Base-by-base conservation (phyloP, 2,888 invertebrate genomes). In the Acleris holmiana region DNA sequence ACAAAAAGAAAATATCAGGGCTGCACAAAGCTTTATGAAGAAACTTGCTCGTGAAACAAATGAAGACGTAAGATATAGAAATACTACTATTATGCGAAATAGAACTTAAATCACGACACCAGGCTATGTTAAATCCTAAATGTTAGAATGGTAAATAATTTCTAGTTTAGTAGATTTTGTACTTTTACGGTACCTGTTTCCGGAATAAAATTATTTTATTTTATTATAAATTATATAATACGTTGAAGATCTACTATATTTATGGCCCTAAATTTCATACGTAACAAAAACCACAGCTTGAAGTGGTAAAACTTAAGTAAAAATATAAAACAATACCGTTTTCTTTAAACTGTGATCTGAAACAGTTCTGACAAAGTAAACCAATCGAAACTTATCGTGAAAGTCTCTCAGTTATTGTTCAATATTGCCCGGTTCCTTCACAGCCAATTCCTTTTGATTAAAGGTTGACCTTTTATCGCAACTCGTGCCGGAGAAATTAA, bases 401-500 rank as follows among this genome's bases (percentile, higher is more conserved):
- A 41, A 46, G 23, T 55, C 15, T 19, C 10, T 18, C 47, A 8
- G 10, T 49, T 44, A 58, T 63, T 44, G 40, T 49, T 35, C 54
- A 55, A 49, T 59, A 65, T 59, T 15, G 48, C 13, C 19, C 25
- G 41, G 25, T 19, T 46, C 49, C 17, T 29, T 29, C 47, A 56
- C 19, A 29, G 54, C 54, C 29, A 18, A 40, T 48, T 41, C 23
- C 48, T 18, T 54, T 53, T 64, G 47, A 64, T 64, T 58, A 59
- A 59, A 48, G 53, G 51, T 53, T 44, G 48, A 5, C 64, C 61
- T 48, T 61, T 54, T 54, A 48, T 48, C 55, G 21, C 29, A 25
- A 44, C 48, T 41, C 41, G 46, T 5, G 35, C 35, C 15, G 47
- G 19, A 29, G 46, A 59, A 59, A 65, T 64, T 64, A 55, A 65